phyloP scores from a whole-genome alignment of 2,113 vertebrate species.

The Todiramphus chloris region DNA sequence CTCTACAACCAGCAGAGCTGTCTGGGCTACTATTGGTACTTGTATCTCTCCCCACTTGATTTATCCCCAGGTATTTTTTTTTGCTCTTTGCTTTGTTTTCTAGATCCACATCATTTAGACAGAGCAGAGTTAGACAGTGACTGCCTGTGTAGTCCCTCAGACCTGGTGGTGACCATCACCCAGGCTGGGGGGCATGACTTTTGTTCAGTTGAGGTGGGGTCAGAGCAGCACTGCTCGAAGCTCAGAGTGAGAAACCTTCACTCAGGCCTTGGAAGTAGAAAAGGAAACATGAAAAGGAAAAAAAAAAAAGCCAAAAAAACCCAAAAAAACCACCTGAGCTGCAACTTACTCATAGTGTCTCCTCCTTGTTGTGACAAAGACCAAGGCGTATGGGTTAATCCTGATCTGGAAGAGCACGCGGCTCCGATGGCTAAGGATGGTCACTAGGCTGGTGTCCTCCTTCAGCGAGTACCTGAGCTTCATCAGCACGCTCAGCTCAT shows the following conservation, averaged over 20 bases:
- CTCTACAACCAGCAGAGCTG: neutral
- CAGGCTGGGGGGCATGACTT: no score
- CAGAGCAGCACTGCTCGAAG: neutral
- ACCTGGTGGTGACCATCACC: neutral
- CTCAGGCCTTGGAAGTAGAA: no score
- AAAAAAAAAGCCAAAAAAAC: neutral
- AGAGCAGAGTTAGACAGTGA: neutral
- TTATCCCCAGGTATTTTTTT: neutral
- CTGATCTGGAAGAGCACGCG: constrained; percentile 83
- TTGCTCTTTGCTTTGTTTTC: neutral
- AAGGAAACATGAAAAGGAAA: neutral
- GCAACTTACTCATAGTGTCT: constrained; percentile 87
- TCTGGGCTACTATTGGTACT: neutral
- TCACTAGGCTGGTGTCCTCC: constrained; percentile 82
- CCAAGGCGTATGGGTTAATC: constrained; percentile 70
- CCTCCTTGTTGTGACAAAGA: constrained; percentile 81
- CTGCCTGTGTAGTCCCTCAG: no score
- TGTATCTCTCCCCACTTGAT: neutral
- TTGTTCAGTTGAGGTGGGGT: neutral
- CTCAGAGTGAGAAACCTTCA: neutral
- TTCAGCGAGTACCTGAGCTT: constrained; percentile 77
- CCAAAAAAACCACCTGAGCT: neutral
- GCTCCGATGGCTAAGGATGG: constrained; percentile 77
- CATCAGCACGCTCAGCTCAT: constrained; percentile 85
- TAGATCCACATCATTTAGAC: neutral